Percentiles rank a stretch among this genome's conserved stretches.
These are phyloP conservation scores for Lasioglossum vierecki DNA, from an alignment of 2,888 invertebrate genomes.

Conservation along the genomic window DNA sequence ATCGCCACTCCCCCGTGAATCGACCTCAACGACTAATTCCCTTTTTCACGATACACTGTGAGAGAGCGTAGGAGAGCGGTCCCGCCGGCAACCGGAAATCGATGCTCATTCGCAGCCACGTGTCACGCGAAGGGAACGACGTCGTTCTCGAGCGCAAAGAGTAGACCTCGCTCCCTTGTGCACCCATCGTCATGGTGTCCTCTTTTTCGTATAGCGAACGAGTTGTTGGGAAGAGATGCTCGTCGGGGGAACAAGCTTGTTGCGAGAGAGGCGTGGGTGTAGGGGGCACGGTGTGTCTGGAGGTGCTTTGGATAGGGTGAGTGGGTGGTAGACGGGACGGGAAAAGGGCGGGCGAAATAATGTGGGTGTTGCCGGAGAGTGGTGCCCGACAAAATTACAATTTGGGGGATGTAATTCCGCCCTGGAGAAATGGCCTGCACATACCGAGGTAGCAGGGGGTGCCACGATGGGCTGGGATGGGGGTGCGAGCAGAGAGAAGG, in stretches of 20 bases:
- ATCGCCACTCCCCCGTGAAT: not conserved
- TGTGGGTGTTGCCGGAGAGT: slow-evolving; percentile 73
- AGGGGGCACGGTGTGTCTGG: not conserved
- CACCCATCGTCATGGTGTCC: slow-evolving; percentile 16
- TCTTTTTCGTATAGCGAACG: not conserved
- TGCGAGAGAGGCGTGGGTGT: not conserved
- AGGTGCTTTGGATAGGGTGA: not conserved
- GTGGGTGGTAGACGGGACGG: not conserved
- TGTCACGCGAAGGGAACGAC: slow-evolving; percentile 72
- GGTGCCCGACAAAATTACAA: slow-evolving; percentile 82
- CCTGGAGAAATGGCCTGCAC: slow-evolving; percentile 82
- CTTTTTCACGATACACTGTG: not conserved
- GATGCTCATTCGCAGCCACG: slow-evolving; percentile 62
- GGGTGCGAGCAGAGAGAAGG: slow-evolving; percentile 44
- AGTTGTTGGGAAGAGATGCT: slow-evolving; percentile 17
- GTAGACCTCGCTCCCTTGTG: slow-evolving; percentile 65
- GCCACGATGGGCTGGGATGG: slow-evolving; percentile 39
- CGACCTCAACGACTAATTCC: slow-evolving; percentile 37
- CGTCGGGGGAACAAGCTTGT: slow-evolving; percentile 23
- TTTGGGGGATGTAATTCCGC: slow-evolving; percentile 83
- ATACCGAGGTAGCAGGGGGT: slow-evolving; percentile 73
- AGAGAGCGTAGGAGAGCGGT: not conserved
- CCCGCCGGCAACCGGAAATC: slow-evolving; percentile 56
- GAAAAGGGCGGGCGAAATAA: slow-evolving; percentile 73
- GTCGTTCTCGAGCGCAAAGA: slow-evolving; percentile 62